Base-by-base conservation (phyloP, 2,888 invertebrate genomes). In the Rhogogaster chlorosoma region DNA sequence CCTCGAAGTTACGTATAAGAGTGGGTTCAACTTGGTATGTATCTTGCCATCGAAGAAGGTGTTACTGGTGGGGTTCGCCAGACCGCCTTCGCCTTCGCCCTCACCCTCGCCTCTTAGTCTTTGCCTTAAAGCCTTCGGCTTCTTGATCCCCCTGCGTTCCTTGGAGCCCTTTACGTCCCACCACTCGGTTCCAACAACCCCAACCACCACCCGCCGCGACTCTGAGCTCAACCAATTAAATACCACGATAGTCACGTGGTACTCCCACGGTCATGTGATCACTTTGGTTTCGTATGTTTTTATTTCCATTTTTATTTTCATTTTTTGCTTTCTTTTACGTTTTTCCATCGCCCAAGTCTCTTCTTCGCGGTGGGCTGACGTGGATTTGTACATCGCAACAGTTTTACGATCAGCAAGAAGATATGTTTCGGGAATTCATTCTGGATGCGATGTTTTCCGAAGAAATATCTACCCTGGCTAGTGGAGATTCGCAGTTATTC, bases 161-260 rank as follows among this genome's bases (percentile, higher is more conserved):
- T 83, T 57, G 64, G 78, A 86, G 64, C 87, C 86, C 86, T 85
- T 85, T 82, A 82, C 84, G 86, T 86, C 87, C 87, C 87, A 86
- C 87, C 85, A 84, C 86, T 36, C 7, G n/a, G 38, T 15, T 85
- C 42, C 70, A 53, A 75, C 86, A 83, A 83, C 80, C 87, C 84
- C 71, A 83, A 83, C 75, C 71, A 38, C 85, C 78, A 82, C 80
- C 73, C 71, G 45, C 84, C 83, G 86, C 84, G 87, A 77, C 88
- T 88, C 53, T 53, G 9, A 49, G 29, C 90, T 90, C 91, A 90
- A 90, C 93, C 93, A 93, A 93, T 93, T 93, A 93, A 93, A 93
- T 93, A 90, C 90, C 91, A 87, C 91, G 90, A 12, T 26, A 18
- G n/a, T 85, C 85, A 85, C 85, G 85, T 85, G 85, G 82, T 38